Percentiles rank a stretch among this genome's conserved stretches.
phyloP scores from a whole-genome alignment of 2,113 vertebrate genomes.

The Lates calcarifer region DNA sequence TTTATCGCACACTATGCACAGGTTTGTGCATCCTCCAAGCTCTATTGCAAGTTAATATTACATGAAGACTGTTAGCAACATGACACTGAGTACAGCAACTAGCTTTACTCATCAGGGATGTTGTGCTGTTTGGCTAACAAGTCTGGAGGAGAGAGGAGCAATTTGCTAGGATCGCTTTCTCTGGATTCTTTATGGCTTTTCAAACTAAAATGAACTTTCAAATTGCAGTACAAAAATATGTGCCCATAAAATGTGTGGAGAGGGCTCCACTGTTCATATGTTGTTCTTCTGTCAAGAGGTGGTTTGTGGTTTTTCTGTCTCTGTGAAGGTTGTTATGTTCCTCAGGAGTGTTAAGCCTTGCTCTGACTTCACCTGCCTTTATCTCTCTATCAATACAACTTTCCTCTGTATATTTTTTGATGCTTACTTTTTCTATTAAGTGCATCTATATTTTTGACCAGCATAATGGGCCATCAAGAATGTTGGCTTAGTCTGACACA shows the following conservation, averaged over 20 bases:
- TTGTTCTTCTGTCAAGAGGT: conserved; percentile 31
- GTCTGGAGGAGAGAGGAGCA: conserved; percentile 42
- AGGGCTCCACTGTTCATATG: conserved; percentile 30
- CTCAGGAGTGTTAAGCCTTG: conserved; percentile 19
- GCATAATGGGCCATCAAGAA: conserved; percentile 29
- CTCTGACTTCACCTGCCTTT: conserved; percentile 6
- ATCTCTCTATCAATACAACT: conserved; percentile 7
- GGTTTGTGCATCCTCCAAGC: conserved; percentile 71
- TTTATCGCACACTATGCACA: conserved; percentile 71
- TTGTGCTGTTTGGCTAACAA: conserved; percentile 63
- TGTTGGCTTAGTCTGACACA: conserved; percentile 22
- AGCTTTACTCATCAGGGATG: conserved; percentile 61
- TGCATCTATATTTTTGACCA: conserved; percentile 16
- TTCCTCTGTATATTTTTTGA: conserved; percentile 4
- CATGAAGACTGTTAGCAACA: conserved; percentile 73
- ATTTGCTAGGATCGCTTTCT: conserved; percentile 24
- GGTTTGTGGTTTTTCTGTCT: not conserved
- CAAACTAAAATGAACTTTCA: conserved; percentile 44
- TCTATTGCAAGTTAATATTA: conserved; percentile 78
- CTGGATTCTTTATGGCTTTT: conserved; percentile 37
- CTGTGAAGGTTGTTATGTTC: conserved; percentile 20
- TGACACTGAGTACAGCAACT: conserved; percentile 60
- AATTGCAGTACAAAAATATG: not conserved
- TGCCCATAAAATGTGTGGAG: conserved; percentile 24
- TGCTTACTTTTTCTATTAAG: conserved; percentile 24